Base-by-base conservation (phyloP, 2,888 invertebrate species). In the Sinhomidia bicolor region DNA sequence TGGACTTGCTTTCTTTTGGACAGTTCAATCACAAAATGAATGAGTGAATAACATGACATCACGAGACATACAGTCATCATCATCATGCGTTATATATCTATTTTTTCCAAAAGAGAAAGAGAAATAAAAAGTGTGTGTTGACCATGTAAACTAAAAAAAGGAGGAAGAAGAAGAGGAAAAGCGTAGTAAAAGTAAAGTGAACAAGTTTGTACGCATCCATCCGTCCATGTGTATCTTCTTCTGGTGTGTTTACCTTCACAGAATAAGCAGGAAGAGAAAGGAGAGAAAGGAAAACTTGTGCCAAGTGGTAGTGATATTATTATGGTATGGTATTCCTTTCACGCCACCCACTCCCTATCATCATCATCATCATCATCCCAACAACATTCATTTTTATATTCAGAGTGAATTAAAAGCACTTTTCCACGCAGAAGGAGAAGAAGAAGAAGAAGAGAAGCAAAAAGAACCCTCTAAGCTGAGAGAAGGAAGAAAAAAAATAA, bases 11-110 rank as follows among this genome's bases (percentile, higher is more conserved):
- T n/a, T n/a, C n/a, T n/a, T n/a, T n/a, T n/a, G 68, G 71, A 71
- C 76, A 76, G 76, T 10, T 51, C 76, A 76, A 54, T 76, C 51
- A 76, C n/a, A n/a, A 76, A 76, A 51, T 76, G 17, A 76, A 76
- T 76, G 47, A 76, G 76, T 29, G 29, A 76, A 51, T 76, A 54
- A 76, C 76, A 76, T 54, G 76, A 51, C 76, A 68, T 20, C 1
- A 57, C 1, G 36, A 36, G 17, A 36, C 65, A 65, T 36, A 62
- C 6, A 17, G 36, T 65, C 65, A 36, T 60, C 9, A 20, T 60
- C 9, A 20, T 60, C 26, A 9, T 12, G 26, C 1, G 62, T n/a
- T n/a, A n/a, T n/a, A n/a, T n/a, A n/a, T n/a, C n/a, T n/a, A n/a
- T n/a, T n/a, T n/a, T n/a, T n/a, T n/a, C n/a, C n/a, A n/a, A n/a